phyloP scores from a whole-genome alignment of 2,797 vertebrate species.

The Clarias pachynema region DNA sequence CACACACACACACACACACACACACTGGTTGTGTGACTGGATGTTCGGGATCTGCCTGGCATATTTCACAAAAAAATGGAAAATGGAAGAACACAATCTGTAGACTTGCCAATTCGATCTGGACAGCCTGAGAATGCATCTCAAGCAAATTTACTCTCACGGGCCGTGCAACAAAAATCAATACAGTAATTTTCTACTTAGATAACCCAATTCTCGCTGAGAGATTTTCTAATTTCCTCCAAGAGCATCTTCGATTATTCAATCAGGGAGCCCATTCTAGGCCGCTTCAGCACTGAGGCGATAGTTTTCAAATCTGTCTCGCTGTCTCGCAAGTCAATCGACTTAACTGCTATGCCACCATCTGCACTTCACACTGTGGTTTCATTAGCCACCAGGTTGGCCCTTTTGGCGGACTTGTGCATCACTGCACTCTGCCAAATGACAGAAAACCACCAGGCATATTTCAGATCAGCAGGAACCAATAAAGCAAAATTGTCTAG shows the following conservation, averaged over 20 bases:
- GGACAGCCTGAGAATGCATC: constrained; percentile 56
- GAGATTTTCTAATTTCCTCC: constrained; percentile 76
- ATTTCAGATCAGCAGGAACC: constrained; percentile 57
- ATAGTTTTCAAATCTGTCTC: constrained; percentile 67
- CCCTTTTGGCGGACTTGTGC: constrained; percentile 52
- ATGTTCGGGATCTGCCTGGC: constrained; percentile 21
- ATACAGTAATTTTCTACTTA: constrained; percentile 80
- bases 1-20: no score
- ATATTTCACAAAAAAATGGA: neutral
- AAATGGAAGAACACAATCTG: neutral
- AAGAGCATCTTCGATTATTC: constrained; percentile 71
- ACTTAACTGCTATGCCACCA: constrained; percentile 50
- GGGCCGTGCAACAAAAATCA: constrained; percentile 71
- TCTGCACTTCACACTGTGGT: constrained; percentile 43
- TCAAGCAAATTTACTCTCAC: constrained; percentile 65
- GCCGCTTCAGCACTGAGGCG: constrained; percentile 51
- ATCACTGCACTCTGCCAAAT: constrained; percentile 59
- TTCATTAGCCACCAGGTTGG: constrained; percentile 40
- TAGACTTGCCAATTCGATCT: constrained; percentile 32
- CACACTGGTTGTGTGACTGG: neutral
- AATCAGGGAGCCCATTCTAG: constrained; percentile 63
- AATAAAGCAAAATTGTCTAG: constrained; percentile 62
- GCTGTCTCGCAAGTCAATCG: constrained; percentile 55
- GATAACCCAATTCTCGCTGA: constrained; percentile 72
- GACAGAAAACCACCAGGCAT: constrained; percentile 58